Conservation (phyloP, 1,140 invertebrate species). For the Leptonema lineaticorne region DNA sequence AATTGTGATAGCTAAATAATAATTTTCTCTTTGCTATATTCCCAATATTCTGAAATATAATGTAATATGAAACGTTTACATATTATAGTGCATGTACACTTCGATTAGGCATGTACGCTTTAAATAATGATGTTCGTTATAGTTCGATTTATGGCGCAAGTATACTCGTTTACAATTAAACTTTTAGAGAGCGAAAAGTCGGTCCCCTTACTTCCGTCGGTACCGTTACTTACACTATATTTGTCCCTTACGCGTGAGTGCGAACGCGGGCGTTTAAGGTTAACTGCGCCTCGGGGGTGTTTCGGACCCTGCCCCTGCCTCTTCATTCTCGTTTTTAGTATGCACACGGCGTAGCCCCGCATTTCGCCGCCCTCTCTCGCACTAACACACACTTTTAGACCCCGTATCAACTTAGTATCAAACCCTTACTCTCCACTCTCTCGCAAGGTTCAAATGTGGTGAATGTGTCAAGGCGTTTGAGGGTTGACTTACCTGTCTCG, state of each 20-base stretch:
- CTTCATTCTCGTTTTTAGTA: constrained; percentile 20
- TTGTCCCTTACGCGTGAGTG: neutral
- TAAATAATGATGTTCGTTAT: neutral
- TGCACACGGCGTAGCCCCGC: constrained; percentile 15
- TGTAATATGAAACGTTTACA: too few relatives aligned
- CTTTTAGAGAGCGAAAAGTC: constrained; percentile 11
- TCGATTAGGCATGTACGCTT: neutral
- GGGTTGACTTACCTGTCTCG: constrained; percentile 5
- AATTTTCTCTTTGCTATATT: too few relatives aligned
- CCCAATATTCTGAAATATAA: too few relatives aligned
- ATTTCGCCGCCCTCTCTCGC: constrained; percentile 11
- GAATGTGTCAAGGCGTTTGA: constrained; percentile 15
- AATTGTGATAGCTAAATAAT: too few relatives aligned
- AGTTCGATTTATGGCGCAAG: neutral
- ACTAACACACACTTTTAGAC: neutral
- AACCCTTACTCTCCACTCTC: too few relatives aligned
- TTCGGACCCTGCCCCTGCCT: neutral
- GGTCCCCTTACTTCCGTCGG: neutral
- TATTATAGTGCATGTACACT: too few relatives aligned
- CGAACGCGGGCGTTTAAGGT: neutral
- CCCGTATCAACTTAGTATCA: too few relatives aligned
- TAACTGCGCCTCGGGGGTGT: constrained; percentile 1
- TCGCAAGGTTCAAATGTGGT: too few relatives aligned
- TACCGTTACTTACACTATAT: neutral
- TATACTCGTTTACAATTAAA: neutral